Conservation (phyloP, 2,797 vertebrate species). For the Micromesistius poutassou region DNA sequence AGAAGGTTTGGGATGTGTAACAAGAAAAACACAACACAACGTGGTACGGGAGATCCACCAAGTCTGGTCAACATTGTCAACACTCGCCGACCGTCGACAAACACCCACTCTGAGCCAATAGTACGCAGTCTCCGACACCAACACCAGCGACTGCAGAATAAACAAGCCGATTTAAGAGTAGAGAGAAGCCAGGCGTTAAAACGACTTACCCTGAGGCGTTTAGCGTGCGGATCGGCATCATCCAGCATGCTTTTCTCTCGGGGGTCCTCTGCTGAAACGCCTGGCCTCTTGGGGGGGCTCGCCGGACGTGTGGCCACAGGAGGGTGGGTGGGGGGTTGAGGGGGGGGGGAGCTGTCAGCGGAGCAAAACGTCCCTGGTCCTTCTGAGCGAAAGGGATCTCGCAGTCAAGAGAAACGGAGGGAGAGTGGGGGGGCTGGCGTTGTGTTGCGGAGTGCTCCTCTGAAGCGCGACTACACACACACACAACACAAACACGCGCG, state of each 20-base stretch:
- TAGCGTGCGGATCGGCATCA: slow-evolving; percentile 77
- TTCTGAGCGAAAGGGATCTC: slow-evolving; percentile 20
- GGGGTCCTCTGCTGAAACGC: slow-evolving; percentile 67
- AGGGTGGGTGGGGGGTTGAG: slow-evolving; percentile 32
- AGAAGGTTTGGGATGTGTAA: neutral
- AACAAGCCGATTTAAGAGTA: neutral
- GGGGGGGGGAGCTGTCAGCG: slow-evolving; percentile 19
- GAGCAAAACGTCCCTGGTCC: slow-evolving; percentile 25
- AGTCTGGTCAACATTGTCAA: neutral
- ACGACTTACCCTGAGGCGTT: slow-evolving; percentile 81
- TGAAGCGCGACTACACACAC: neutral
- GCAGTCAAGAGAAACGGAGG: slow-evolving; percentile 15
- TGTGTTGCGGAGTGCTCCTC: slow-evolving; percentile 22
- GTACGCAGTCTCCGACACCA: neutral
- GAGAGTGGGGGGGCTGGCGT: slow-evolving; percentile 33
- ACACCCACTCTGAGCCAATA: neutral
- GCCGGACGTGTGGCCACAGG: slow-evolving; percentile 52
- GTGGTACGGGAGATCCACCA: neutral
- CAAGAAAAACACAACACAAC: slow-evolving; percentile 3
- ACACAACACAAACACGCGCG: neutral
- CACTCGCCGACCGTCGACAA: neutral
- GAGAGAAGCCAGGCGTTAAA: slow-evolving; percentile 6
- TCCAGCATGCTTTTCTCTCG: slow-evolving; percentile 75
- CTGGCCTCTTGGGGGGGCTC: slow-evolving; percentile 40
- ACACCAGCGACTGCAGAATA: neutral